Conservation (phyloP, 2,113 vertebrate genomes). For the Sebastes schlegelii region DNA sequence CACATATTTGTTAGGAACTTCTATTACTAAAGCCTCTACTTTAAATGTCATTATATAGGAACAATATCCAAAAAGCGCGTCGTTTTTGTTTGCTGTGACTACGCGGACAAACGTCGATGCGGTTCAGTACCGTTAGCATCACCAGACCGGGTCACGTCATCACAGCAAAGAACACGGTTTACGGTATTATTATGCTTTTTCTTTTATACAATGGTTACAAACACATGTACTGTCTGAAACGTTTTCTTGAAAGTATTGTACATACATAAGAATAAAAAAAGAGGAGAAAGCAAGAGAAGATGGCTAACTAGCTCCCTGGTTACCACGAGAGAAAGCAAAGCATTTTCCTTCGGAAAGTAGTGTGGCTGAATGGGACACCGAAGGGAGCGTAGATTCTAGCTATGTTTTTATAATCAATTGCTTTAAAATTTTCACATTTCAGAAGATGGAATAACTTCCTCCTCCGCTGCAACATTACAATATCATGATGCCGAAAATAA, state of each 20-base stretch:
- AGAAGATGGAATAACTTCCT: conserved; percentile 55
- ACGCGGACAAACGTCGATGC: rapidly evolving
- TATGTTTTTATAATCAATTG: conserved; percentile 48
- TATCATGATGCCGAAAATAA: conserved; percentile 61
- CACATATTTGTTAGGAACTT: conserved; percentile 69
- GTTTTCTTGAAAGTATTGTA: conserved; percentile 59
- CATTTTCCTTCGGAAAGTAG: not conserved
- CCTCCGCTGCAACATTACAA: conserved; percentile 68
- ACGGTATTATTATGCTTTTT: conserved; percentile 7
- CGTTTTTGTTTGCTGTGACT: not conserved
- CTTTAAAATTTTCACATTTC: conserved; percentile 72
- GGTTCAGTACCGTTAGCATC: conserved; percentile 38
- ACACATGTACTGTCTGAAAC: conserved; percentile 58
- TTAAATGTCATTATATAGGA: conserved; percentile 70
- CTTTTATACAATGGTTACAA: conserved; percentile 70
- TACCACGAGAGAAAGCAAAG: conserved; percentile 53
- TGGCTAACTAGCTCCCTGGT: conserved; percentile 57
- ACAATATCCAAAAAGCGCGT: conserved; percentile 27
- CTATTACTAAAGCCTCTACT: conserved; percentile 70
- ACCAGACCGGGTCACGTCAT: not conserved
- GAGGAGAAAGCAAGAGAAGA: conserved; percentile 42
- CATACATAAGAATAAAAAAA: conserved; percentile 56
- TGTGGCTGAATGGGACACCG: conserved; percentile 34
- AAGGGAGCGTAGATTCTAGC: conserved; percentile 29
- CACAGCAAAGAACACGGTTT: conserved; percentile 17